Base-by-base conservation (phyloP, 2,888 invertebrate species). In the Tridacna crocea region DNA sequence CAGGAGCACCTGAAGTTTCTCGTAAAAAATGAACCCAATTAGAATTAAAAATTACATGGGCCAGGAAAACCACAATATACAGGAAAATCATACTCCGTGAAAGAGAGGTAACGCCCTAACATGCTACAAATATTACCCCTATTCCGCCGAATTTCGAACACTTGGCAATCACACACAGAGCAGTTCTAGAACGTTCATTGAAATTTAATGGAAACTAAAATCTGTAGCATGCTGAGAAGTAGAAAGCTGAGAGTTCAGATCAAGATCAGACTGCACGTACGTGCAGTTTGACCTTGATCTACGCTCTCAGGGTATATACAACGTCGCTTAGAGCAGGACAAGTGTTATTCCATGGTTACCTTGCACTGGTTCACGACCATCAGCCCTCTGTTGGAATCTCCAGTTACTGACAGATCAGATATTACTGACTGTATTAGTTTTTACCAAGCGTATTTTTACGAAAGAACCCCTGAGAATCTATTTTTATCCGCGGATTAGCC, bases 401-500 rank as follows among this genome's bases (percentile, higher is more conserved):
- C 22, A 61, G 26, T 24, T 61, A 22, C 61, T 24, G 22, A 61
- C 61, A 61, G 61, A 61, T 24, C 61, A 61, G 22, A n/a, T 61
- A 61, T n/a, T 22, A 22, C 26, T 61, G 61, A 22, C 22, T 61
- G 61, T 61, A 61, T 61, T 61, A 61, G 17, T 61, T 13, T 61
- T 61, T 24, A n/a, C 61, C 61, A 8, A 2, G 61, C 61, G 13
- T 61, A 22, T 61, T 24, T 61, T 61, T 22, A 13, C 22, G 22
- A 36, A 22, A 61, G 61, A 24, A 19, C 13, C 22, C 61, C n/a
- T 6, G 2, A 61, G 22, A 26, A 63, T 63, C 51, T 70, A 70
- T 70, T 70, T 70, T 70, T 70, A 70, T 70, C 48, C 24, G 24
- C 61, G 61, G 13, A 51, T 19, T 51, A 70, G 51, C 47, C 70